Evolutionary conservation across 2,888 invertebrate genomes (phyloP).

Genomic region (Acronicta alni): DNA sequence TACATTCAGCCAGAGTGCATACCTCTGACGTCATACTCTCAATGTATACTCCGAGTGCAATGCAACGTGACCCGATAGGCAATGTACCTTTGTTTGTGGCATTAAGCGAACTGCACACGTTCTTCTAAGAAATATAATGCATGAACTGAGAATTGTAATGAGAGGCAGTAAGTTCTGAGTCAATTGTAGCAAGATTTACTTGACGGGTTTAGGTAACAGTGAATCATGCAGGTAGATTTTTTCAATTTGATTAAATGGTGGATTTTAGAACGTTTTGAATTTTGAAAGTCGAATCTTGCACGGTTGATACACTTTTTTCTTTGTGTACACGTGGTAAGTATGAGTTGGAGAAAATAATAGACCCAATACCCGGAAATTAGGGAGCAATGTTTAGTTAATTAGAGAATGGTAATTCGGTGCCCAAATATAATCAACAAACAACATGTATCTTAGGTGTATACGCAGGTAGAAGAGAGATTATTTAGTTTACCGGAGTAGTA

Average conservation of each 20-base stretch:
- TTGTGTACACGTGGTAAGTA: background rate
- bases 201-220: conserved; percentile 12
- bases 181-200: conserved; percentile 37
- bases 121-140: conserved; percentile 50
- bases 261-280: conserved; percentile 5
- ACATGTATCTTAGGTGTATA: too few species aligned
- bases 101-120: conserved; percentile 51
- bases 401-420: background rate
- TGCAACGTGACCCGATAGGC: conserved; percentile 56
- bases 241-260: conserved; percentile 13
- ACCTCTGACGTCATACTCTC: conserved; percentile 38
- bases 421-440: background rate
- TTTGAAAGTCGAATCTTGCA: background rate
- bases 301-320: background rate
- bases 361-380: background rate
- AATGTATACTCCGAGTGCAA: conserved; percentile 42
- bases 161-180: conserved; percentile 31
- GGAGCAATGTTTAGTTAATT: background rate
- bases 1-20: conserved; percentile 9
- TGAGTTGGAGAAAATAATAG: background rate
- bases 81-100: conserved; percentile 48
- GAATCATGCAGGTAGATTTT: conserved; percentile 34
- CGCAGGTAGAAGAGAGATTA: too few species aligned
- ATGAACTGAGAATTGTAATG: conserved; percentile 49
- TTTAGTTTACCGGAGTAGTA: too few species aligned